Conservation (phyloP, 2,113 vertebrate genomes). For the Propithecus coquereli region DNA sequence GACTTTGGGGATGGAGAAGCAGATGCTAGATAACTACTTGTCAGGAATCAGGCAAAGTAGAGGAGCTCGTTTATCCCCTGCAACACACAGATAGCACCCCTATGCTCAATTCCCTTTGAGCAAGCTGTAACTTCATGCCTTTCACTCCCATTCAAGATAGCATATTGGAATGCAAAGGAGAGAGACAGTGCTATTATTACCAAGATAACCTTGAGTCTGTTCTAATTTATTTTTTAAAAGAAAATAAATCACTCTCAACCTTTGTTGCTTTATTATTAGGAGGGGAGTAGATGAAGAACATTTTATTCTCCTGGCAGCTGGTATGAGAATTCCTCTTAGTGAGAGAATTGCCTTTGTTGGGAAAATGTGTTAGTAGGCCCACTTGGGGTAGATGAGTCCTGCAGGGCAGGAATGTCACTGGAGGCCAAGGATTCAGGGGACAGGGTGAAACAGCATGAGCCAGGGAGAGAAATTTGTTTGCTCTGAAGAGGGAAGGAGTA, state of each 20-base stretch:
- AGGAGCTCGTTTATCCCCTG: conserved; percentile 53
- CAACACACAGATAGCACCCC: conserved; percentile 49
- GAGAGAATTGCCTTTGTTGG: conserved; percentile 53
- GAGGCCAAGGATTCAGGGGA: conserved; percentile 30
- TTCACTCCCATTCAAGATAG: conserved; percentile 65
- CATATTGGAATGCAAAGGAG: conserved; percentile 70
- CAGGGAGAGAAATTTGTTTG: conserved; percentile 1
- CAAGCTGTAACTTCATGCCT: conserved; percentile 40
- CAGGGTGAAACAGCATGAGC: not conserved
- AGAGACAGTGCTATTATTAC: conserved; percentile 66
- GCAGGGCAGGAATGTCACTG: not conserved
- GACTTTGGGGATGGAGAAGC: not conserved
- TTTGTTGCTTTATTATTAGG: conserved; percentile 68
- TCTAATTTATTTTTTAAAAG: conserved; percentile 75
- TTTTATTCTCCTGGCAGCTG: conserved; percentile 48
- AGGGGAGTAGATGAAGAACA: conserved; percentile 35
- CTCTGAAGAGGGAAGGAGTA: not conserved
- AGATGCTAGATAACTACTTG: conserved; percentile 54
- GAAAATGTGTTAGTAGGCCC: conserved; percentile 28
- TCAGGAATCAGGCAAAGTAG: conserved; percentile 42
- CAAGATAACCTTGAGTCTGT: conserved; percentile 73
- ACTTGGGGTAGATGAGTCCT: not conserved
- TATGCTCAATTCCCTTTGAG: conserved; percentile 38
- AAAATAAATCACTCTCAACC: conserved; percentile 74
- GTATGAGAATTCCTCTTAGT: conserved; percentile 45